Evolutionary conservation across 2,888 invertebrate genomes (phyloP), one percentile per base, ranked within the genome.

Genomic region (Lumbricus terrestris): DNA sequence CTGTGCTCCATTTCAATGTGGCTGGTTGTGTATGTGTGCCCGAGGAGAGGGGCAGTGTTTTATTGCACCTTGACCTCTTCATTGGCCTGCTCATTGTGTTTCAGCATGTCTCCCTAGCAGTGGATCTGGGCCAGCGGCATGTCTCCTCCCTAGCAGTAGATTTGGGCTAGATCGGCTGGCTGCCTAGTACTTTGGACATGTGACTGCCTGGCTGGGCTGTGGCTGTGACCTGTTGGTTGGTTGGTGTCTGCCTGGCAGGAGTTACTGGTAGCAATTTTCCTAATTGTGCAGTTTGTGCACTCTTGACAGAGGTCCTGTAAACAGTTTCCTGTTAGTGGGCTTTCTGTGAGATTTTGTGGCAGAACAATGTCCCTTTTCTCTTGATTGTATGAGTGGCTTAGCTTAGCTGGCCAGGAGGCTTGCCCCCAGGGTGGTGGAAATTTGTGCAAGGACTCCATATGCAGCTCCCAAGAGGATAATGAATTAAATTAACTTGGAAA

Each of bases 221-320:
- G 34, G 34, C 83, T 29, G 85, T 34, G 37, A 29, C 34, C 33
- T 37, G 34, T 37, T n/a, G 37, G 85, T 37, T n/a, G 37, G 85
- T 83, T 2, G 34, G 16, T 8, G 37, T n/a, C 35, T 85, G 85
- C 85, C 85, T 85, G 37, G 85, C 85, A 35, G 23, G 20, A 23
- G 85, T 20, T 85, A 34, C 85, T 85, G 85, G 85, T 85, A 34
- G 85, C 85, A 85, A 85, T 85, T 85, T 85, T 85, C 85, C 34
- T 85, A 85, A 35, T 85, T 85, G 35, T 35, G n/a, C 47, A 85
- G 35, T 35, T 85, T 85, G 35, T 35, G n/a, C 47, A 85, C 85
- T 35, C 85, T 85, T 85, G 85, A 85, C 85, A 35, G 85, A 85
- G 85, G 69, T 37, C 85, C 85, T 85, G 85, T 85, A 69, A 69